Base-by-base conservation (phyloP, 2,888 invertebrate species). In the Calameuta pallipes region DNA sequence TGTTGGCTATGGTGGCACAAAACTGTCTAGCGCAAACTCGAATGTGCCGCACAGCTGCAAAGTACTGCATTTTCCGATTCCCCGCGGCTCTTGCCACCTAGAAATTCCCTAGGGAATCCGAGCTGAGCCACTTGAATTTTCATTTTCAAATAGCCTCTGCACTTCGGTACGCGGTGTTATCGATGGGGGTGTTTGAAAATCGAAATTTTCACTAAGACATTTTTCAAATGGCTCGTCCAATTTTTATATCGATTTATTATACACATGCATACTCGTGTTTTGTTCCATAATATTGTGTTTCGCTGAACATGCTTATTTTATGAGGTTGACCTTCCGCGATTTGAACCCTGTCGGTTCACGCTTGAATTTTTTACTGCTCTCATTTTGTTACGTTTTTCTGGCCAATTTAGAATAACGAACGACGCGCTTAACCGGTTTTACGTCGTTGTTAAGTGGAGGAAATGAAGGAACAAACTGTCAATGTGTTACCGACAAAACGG, bases 11-110 rank as follows among this genome's bases (percentile, higher is more conserved):
- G 81, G 79, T 78, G 78, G 84, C 76, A 82, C 76, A 80, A 83
- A 85, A 85, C 87, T 85, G 85, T 86, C 85, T 86, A 78, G 78
- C 41, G 81, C 86, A 82, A 82, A 82, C 75, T 74, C 73, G 36
- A 73, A 69, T 73, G 56, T 33, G 71, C 71, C 33, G 71, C 71
- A 71, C 75, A 80, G 82, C 83, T 84, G 83, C 83, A 81, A 84
- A 83, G 83, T 79, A 84, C 82, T 81, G 83, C 83, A 86, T 86
- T 87, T 87, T 83, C 84, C 80, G 84, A 86, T 86, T 86, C 83
- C 41, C 41, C 41, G 6, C 41, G 23, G 41, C 41, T 56, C 41
- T 56, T 56, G 23, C 41, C 23, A 56, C 23, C 41, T 56, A 23
- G 41, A 56, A 56, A 6, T 23, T 23, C 41, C 9, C 41, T 56